Percentiles rank a stretch among this genome's conserved stretches.
Evolutionary conservation across 2,113 vertebrate species (phyloP).

Genomic region (Gnathonemus longibarbis): DNA sequence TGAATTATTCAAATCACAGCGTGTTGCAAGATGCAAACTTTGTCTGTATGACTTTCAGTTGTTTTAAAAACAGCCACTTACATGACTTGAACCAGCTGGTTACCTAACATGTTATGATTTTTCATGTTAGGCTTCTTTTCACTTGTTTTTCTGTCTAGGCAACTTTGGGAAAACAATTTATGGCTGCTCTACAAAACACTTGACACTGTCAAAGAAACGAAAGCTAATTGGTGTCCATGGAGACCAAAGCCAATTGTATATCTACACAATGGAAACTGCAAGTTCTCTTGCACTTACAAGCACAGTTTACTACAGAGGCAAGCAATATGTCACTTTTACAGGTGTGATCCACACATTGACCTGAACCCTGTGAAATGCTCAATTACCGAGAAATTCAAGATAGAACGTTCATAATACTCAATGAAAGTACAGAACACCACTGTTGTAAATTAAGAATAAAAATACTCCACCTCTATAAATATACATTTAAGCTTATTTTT

Average conservation of each 20-base stretch:
- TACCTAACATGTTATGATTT: conserved; percentile 26
- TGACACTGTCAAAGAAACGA: conserved; percentile 55
- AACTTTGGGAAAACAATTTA: conserved; percentile 59
- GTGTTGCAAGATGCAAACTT: not conserved
- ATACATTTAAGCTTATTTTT: conserved; percentile 61
- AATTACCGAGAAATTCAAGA: not conserved
- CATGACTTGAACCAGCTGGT: conserved; percentile 11
- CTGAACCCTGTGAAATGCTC: not conserved
- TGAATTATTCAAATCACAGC: not conserved
- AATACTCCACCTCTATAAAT: conserved; percentile 50
- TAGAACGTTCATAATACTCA: not conserved
- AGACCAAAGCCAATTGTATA: conserved; percentile 40
- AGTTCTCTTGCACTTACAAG: conserved; percentile 59
- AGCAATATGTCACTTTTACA: conserved; percentile 13
- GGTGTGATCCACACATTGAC: conserved; percentile 1
- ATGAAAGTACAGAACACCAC: not conserved
- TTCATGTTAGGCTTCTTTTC: conserved; percentile 45
- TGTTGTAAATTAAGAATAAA: conserved; percentile 27
- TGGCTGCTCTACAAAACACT: conserved; percentile 38
- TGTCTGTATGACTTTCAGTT: not conserved
- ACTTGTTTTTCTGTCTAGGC: conserved; percentile 40
- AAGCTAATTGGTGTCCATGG: conserved; percentile 71
- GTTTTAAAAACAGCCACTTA: conserved; percentile 18
- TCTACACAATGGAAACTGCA: conserved; percentile 57
- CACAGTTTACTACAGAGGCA: conserved; percentile 36